Percentiles rank a stretch among this genome's conserved stretches.
Evolutionary conservation across 1,140 invertebrate species (phyloP).

Genomic region (Atopsyche davidsoni): DNA sequence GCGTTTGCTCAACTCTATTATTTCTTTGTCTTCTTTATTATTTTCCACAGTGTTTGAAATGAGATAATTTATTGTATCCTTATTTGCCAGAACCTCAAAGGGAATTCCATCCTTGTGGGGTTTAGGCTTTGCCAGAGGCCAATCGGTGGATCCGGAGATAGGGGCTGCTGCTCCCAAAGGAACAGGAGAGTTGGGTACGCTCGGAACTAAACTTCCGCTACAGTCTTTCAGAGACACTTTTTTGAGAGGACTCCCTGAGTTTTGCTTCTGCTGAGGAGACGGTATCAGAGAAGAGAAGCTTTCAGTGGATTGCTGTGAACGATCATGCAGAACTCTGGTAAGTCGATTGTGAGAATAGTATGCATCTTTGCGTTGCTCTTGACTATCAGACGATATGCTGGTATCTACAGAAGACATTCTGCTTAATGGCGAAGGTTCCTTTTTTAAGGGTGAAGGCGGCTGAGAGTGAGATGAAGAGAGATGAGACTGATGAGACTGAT

Average conservation of each 20-base stretch:
- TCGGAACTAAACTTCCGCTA: constrained; percentile 5
- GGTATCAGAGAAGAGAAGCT: constrained; percentile 22
- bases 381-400: constrained; percentile 2
- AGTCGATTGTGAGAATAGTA: constrained; percentile 36
- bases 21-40: constrained; percentile 39
- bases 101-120: constrained; percentile 31
- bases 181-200: constrained; percentile 31
- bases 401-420: constrained; percentile 26
- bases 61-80: constrained; percentile 8
- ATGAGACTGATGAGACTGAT: constrained; percentile 27
- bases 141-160: constrained; percentile 30
- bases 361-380: constrained; percentile 32
- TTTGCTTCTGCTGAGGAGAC: constrained; percentile 28
- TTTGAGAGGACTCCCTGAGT: constrained; percentile 31
- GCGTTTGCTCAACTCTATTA: constrained; percentile 36
- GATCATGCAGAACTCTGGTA: constrained; percentile 41
- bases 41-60: constrained; percentile 28
- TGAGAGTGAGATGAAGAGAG: constrained; percentile 46
- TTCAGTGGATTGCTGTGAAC: constrained; percentile 33
- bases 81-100: constrained; percentile 12
- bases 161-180: constrained; percentile 32
- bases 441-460: constrained; percentile 61
- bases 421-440: constrained; percentile 52
- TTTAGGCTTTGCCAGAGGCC: constrained; percentile 34
- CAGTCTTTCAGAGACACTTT: constrained; percentile 18